Conservation (phyloP, 2,888 invertebrate species). For the Eugnorisma glareosa region DNA sequence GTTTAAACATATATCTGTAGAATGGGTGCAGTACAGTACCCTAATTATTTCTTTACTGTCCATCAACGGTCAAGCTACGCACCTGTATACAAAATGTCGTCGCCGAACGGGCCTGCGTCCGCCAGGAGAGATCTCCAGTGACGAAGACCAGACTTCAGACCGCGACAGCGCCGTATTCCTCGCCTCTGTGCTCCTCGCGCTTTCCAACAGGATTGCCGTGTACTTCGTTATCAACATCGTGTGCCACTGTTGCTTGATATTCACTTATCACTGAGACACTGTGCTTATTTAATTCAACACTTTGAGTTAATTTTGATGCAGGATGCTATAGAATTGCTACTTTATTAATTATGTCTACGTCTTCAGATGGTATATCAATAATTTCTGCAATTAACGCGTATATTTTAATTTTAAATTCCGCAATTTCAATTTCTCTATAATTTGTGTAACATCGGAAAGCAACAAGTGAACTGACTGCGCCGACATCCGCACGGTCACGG, state of each 20-base stretch:
- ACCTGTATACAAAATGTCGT: slow-evolving; percentile 84
- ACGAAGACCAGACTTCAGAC: slow-evolving; percentile 79
- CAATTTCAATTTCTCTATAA: slow-evolving; percentile 50
- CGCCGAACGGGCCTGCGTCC: slow-evolving; percentile 77
- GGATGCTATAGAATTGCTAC: slow-evolving; percentile 23
- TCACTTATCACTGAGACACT: slow-evolving; percentile 59
- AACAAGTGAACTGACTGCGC: slow-evolving; percentile 73
- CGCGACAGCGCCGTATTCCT: slow-evolving; percentile 78
- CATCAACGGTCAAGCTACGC: slow-evolving; percentile 29
- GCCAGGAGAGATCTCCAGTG: slow-evolving; percentile 79
- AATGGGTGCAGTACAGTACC: not conserved
- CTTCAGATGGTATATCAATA: slow-evolving; percentile 13
- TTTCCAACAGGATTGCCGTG: slow-evolving; percentile 92
- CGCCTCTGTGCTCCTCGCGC: slow-evolving; percentile 89
- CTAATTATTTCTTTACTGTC: not conserved
- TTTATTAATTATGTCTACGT: not conserved
- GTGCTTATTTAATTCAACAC: slow-evolving; percentile 35
- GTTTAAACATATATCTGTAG: not conserved
- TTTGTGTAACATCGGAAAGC: slow-evolving; percentile 71
- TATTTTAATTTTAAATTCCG: slow-evolving; percentile 29
- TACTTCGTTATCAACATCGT: slow-evolving; percentile 93
- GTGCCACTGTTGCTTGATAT: slow-evolving; percentile 55
- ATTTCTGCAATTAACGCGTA: not conserved
- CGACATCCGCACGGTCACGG: slow-evolving; percentile 80
- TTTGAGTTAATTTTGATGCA: slow-evolving; percentile 26